These are phyloP conservation scores for Copidosoma floridanum DNA, from an alignment of 1,140 invertebrate genomes.

Conservation along the genomic window DNA sequence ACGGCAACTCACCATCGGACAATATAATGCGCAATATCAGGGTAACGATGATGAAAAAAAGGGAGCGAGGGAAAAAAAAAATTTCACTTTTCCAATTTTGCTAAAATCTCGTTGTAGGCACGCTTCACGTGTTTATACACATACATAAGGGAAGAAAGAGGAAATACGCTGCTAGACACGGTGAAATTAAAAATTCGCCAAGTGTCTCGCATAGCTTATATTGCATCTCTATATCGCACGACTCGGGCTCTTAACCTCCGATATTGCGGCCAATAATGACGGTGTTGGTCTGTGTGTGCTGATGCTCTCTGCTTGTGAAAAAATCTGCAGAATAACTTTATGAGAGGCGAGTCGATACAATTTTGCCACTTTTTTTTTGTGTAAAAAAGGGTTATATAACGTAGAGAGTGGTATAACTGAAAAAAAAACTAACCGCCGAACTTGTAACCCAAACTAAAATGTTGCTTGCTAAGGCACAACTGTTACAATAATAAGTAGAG, in stretches of 20 bases:
- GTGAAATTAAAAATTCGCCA: conserved; percentile 20
- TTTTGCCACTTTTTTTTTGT: no score
- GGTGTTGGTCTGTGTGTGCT: no score
- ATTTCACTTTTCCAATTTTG: conserved; percentile 15
- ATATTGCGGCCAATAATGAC: conserved; percentile 2
- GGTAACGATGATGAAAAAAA: not conserved
- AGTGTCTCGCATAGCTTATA: conserved; percentile 1
- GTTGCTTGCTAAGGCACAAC: no score
- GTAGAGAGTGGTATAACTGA: no score
- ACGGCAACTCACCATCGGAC: no score
- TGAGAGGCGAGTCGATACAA: no score
- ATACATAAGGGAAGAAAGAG: not conserved
- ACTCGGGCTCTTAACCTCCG: not conserved
- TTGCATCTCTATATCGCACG: conserved; percentile 6
- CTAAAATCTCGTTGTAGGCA: not conserved
- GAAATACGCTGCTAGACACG: not conserved
- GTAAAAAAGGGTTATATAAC: no score
- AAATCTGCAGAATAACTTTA: no score
- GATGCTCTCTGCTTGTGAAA: no score
- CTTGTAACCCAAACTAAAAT: no score
- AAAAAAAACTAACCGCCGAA: no score
- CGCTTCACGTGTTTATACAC: not conserved
- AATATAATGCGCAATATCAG: not conserved
- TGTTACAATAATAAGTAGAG: no score
- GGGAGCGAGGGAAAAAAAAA: not conserved